Evolutionary conservation across 2,113 vertebrate genomes (phyloP), one percentile per base, ranked within the genome.

Genomic region (Cygnus atratus): DNA sequence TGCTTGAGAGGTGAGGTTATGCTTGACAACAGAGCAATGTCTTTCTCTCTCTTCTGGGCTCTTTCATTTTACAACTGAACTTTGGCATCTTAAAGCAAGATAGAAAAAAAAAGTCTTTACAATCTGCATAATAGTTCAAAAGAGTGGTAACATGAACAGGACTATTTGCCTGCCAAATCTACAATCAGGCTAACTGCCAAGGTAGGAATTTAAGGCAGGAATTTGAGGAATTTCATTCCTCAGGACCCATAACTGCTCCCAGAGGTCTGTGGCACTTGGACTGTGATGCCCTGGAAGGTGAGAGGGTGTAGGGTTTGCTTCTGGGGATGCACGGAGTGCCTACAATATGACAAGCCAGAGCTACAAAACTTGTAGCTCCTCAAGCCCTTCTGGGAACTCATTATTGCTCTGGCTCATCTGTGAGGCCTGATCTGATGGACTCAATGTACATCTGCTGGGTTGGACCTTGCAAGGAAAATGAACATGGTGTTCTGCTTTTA

Each of bases 1-100:
- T 88, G 59, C 39, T 55, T 74, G 18, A 92, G 78, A 84, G 19
- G 20, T 94, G 84, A 94, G 58, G 87, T 88, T 92, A 87, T 58
- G 10, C 28, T 70, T 66, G 35, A 89, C 26, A 86, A 25, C 55
- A 88, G 14, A 94, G 35, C 35, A 85, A 52, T 21, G 9, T 39
- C 59, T 87, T 86, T 79, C 33, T 82, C 48, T 13, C 31, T 13
- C 28, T 90, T 87, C 39, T 52, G 48, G 18, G 19, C 2, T 84
- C n/a, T 75, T 90, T 46, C 0, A 3, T 90, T 89, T 92, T 58
- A 62, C 78, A 78, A 75, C 3, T 37, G 37, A 80, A 78, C 21
- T 66, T 57, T 75, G 52, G 24, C 33, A 48, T 86, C 44, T 76
- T 58, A 87, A 57, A 84, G 33, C 10, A 35, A 3, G 26, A 35